A percentile compares a stretch with the other conserved stretches of the same genome.
Conservation (phyloP, 2,113 vertebrate genomes). For the Festucalex cinctus region DNA sequence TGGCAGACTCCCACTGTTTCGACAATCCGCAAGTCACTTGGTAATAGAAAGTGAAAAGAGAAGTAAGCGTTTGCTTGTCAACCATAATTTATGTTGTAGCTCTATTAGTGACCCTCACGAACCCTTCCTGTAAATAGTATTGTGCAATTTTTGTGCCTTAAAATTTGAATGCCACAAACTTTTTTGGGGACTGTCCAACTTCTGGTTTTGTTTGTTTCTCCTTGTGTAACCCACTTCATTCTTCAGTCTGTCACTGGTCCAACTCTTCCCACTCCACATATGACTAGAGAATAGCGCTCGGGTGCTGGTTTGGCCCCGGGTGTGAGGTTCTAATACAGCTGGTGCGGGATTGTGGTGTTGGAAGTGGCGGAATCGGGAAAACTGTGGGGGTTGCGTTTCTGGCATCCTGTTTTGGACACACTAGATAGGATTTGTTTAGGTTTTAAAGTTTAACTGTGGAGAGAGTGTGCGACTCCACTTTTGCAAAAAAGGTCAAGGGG, state of each 20-base stretch:
- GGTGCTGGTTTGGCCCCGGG: conserved; percentile 22
- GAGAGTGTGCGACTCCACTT: conserved; percentile 30
- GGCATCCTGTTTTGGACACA: conserved; percentile 39
- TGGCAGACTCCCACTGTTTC: not conserved
- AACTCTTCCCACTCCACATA: not conserved
- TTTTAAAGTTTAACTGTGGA: conserved; percentile 31
- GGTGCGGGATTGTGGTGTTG: not conserved
- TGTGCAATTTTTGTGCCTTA: not conserved
- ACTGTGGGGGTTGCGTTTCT: conserved; percentile 1
- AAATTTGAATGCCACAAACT: not conserved
- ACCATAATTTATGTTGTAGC: not conserved
- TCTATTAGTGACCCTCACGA: not conserved
- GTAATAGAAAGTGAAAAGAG: not conserved
- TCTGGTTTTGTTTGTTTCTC: conserved; percentile 1
- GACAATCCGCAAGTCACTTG: not conserved
- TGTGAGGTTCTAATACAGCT: not conserved
- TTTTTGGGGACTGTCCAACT: not conserved
- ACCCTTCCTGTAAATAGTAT: not conserved
- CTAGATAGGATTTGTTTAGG: conserved; percentile 29
- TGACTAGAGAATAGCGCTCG: conserved; percentile 6
- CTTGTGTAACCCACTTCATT: not conserved
- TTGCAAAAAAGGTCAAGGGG: conserved; percentile 40
- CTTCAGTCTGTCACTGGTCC: not conserved
- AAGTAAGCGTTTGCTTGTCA: not conserved
- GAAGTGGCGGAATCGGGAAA: not conserved